phyloP scores from a whole-genome alignment of 2,888 invertebrate genomes.

The Caenorhabditis becei region DNA sequence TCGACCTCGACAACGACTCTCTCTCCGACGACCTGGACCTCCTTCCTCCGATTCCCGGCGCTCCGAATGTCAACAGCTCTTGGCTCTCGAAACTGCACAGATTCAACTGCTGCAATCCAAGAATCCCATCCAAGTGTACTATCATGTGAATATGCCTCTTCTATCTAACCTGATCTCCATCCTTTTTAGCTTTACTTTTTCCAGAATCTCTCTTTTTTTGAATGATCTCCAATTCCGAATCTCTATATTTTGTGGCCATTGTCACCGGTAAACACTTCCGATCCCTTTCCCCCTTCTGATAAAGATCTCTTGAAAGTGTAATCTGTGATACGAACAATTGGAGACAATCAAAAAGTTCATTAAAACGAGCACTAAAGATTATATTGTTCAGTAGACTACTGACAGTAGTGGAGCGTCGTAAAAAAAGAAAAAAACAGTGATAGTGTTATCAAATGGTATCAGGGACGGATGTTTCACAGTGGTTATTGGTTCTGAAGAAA shows the following conservation, averaged over 20 bases:
- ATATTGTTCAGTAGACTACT: neutral
- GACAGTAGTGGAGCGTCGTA: neutral
- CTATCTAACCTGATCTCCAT: conserved; percentile 18
- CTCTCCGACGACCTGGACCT: conserved; percentile 76
- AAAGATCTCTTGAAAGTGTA: neutral
- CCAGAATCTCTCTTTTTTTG: neutral
- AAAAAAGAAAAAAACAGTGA: neutral
- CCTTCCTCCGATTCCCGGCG: conserved; percentile 75
- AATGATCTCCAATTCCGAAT: conserved; percentile 13
- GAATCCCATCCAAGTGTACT: conserved; percentile 73
- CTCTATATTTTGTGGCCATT: conserved; percentile 17
- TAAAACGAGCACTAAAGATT: neutral
- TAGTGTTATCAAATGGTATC: neutral
- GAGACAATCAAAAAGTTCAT: neutral
- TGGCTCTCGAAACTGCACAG: conserved; percentile 50
- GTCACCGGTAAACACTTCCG: conserved; percentile 35
- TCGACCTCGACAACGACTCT: conserved; percentile 76
- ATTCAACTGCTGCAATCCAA: conserved; percentile 69
- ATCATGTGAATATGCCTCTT: conserved; percentile 65
- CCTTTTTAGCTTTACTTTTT: too few species aligned
- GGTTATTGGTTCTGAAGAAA: too few species aligned
- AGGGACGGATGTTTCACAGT: too few species aligned
- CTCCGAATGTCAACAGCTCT: conserved; percentile 59
- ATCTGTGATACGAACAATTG: neutral
- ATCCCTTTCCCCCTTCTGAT: neutral